Percentiles rank a stretch among this genome's conserved stretches.
Conservation (phyloP, 2,888 invertebrate genomes). For the Aproaerema taeniolella region DNA sequence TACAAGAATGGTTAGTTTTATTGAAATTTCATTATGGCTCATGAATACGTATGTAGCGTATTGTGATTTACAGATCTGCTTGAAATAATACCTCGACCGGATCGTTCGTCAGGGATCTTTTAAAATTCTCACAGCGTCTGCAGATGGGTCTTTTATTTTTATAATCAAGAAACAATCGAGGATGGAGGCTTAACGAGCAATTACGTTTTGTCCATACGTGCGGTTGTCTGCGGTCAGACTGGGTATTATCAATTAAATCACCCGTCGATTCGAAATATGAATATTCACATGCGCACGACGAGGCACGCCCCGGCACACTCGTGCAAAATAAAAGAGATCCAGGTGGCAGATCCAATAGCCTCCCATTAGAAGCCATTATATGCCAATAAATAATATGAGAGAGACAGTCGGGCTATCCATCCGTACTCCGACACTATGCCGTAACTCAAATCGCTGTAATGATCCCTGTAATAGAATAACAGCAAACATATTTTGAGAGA, state of each 20-base stretch:
- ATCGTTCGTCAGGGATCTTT: slow-evolving; percentile 41
- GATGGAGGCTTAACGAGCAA: slow-evolving; percentile 68
- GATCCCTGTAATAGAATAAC: slow-evolving; percentile 51
- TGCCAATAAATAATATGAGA: slow-evolving; percentile 69
- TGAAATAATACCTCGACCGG: slow-evolving; percentile 28
- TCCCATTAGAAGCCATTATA: slow-evolving; percentile 74
- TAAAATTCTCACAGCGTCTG: slow-evolving; percentile 38
- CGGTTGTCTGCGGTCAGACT: slow-evolving; percentile 38
- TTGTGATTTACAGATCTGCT: slow-evolving; percentile 26
- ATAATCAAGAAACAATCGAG: slow-evolving; percentile 69
- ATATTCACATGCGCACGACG: slow-evolving; percentile 56
- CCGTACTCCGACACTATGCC: slow-evolving; percentile 44
- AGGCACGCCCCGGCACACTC: slow-evolving; percentile 33
- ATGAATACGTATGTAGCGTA: slow-evolving; percentile 25
- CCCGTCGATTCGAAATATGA: slow-evolving; percentile 51
- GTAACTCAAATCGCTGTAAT: slow-evolving; percentile 64
- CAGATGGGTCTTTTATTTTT: slow-evolving; percentile 51
- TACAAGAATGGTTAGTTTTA: slow-evolving; percentile 20
- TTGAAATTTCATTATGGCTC: slow-evolving; percentile 18
- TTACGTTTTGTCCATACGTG: slow-evolving; percentile 61
- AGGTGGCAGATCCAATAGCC: slow-evolving; percentile 73
- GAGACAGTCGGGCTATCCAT: slow-evolving; percentile 62
- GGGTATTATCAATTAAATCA: slow-evolving; percentile 67
- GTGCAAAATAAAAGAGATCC: slow-evolving; percentile 59
- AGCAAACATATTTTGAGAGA: slow-evolving; percentile 33